These are phyloP conservation scores for Ophioninae sp. DNA, from an alignment of 2,888 invertebrate genomes.

Conservation along the genomic window DNA sequence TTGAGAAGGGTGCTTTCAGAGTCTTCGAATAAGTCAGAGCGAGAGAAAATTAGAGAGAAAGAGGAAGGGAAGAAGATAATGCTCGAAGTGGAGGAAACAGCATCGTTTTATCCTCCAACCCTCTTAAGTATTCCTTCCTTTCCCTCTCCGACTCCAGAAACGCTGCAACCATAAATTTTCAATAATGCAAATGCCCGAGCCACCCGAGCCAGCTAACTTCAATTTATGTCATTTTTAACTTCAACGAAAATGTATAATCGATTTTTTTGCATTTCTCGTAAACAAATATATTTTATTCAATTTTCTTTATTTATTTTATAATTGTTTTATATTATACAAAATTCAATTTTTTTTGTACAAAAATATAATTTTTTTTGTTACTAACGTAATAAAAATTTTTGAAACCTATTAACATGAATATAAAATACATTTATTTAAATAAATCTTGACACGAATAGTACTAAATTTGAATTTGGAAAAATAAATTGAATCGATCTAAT, in stretches of 20 bases:
- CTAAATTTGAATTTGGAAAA: too few species aligned
- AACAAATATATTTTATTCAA: neutral
- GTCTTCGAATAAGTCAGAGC: conserved; percentile 59
- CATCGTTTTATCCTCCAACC: conserved; percentile 42
- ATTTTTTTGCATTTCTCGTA: too few species aligned
- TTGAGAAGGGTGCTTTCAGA: conserved; percentile 14
- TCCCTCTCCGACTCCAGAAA: conserved; percentile 45
- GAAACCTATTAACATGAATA: too few species aligned
- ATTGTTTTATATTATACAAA: too few species aligned
- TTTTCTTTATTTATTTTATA: too few species aligned
- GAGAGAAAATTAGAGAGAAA: conserved; percentile 33
- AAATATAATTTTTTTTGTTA: too few species aligned
- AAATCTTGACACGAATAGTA: too few species aligned
- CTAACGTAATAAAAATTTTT: too few species aligned
- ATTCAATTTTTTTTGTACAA: too few species aligned
- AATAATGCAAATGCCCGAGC: conserved; percentile 77
- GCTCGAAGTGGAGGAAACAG: conserved; percentile 47
- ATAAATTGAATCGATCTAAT: too few species aligned
- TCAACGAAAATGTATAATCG: too few species aligned
- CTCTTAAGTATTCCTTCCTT: conserved; percentile 2
- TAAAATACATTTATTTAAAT: too few species aligned
- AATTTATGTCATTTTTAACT: neutral
- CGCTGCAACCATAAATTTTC: conserved; percentile 79
- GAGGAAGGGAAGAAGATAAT: conserved; percentile 32
- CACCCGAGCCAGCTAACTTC: conserved; percentile 21